phyloP scores from a whole-genome alignment of 2,888 invertebrate species.

The Drosophila peninsularis region DNA sequence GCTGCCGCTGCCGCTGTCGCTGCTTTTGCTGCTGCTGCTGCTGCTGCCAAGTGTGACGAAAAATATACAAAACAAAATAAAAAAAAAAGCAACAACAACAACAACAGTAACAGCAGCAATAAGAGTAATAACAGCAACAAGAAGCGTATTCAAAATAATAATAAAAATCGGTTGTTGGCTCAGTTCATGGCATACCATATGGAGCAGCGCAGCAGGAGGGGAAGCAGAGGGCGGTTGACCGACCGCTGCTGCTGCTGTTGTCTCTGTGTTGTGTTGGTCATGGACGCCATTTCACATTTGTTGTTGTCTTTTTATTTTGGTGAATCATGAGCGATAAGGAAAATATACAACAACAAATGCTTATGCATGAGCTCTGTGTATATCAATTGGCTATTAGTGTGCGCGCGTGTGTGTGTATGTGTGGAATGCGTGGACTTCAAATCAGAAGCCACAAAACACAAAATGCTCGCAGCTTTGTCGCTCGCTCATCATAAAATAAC shows the following conservation, averaged over 20 bases:
- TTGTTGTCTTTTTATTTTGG: slow-evolving; percentile 52
- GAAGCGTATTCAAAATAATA: slow-evolving; percentile 79
- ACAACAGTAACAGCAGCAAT: slow-evolving; percentile 61
- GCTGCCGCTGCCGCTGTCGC: slow-evolving; percentile 42
- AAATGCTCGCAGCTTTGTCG: slow-evolving; percentile 19
- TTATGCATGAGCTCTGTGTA: neutral
- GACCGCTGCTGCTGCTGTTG: slow-evolving; percentile 46
- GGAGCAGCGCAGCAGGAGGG: slow-evolving; percentile 36
- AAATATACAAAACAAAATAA: slow-evolving; percentile 80
- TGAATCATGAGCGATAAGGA: slow-evolving; percentile 77
- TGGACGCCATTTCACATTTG: slow-evolving; percentile 75
- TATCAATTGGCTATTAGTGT: neutral
- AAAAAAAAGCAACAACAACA: slow-evolving; percentile 57
- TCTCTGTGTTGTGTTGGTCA: slow-evolving; percentile 72
- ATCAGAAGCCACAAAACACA: slow-evolving; percentile 67
- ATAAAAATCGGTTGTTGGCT: slow-evolving; percentile 75
- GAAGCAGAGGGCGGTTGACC: slow-evolving; percentile 47
- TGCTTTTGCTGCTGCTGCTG: slow-evolving; percentile 37
- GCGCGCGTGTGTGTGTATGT: slow-evolving; percentile 6
- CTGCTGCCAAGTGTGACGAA: slow-evolving; percentile 78
- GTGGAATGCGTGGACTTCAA: slow-evolving; percentile 43
- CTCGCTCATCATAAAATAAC: slow-evolving; percentile 43
- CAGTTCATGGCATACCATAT: slow-evolving; percentile 63
- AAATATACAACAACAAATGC: slow-evolving; percentile 36
- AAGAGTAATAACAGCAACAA: slow-evolving; percentile 65